Evolutionary conservation across 2,797 vertebrate species (phyloP).

Genomic region (Zalophus californianus): DNA sequence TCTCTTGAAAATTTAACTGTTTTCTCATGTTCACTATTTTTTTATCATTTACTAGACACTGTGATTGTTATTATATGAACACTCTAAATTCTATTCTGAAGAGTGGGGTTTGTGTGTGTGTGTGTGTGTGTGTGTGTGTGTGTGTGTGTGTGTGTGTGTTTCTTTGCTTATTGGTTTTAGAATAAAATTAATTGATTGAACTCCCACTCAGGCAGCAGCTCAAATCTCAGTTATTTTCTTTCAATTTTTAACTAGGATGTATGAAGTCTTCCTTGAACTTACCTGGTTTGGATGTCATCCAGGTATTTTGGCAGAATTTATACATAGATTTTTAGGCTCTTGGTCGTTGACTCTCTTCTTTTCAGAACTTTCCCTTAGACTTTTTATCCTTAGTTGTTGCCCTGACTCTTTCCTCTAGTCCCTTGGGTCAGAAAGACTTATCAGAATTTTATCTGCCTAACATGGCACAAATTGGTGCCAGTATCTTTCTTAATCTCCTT

Average conservation of each 20-base stretch:
- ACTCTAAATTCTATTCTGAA: background rate
- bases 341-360: background rate
- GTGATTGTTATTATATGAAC: background rate
- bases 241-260: background rate
- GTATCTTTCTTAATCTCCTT: background rate
- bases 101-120: no score
- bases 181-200: background rate
- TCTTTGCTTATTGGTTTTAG: background rate
- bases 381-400: background rate
- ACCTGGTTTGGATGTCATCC: background rate
- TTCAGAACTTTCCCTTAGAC: background rate
- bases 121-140: no score
- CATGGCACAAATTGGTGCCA: background rate
- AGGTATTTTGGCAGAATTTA: background rate
- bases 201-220: background rate
- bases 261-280: background rate
- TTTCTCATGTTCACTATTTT: background rate
- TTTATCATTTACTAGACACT: background rate
- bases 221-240: background rate
- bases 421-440: background rate
- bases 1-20: background rate
- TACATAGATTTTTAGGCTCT: background rate
- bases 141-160: background rate
- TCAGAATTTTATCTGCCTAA: background rate
- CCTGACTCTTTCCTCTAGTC: background rate